These are phyloP conservation scores for Gobio occitaniae DNA, from an alignment of 2,797 vertebrate genomes.

Conservation along the genomic window DNA sequence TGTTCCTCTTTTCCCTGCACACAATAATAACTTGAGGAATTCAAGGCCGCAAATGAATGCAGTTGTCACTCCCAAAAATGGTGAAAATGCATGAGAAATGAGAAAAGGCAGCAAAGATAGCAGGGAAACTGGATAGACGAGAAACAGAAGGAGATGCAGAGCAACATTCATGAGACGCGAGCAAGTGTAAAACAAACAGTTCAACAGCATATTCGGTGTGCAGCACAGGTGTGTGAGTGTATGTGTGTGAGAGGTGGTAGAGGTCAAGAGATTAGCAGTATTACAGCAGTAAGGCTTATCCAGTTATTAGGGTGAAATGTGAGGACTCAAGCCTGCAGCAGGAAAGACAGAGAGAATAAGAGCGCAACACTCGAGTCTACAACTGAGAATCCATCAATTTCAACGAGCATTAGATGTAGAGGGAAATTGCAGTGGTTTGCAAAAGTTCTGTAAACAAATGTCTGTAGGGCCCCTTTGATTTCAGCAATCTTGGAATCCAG, in stretches of 20 bases:
- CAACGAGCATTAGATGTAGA: background rate
- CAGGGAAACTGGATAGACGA: background rate
- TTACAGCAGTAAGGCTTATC: constrained; percentile 68
- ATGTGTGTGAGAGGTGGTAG: constrained; percentile 10
- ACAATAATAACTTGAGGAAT: background rate
- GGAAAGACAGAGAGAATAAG: constrained; percentile 57
- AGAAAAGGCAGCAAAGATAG: constrained; percentile 5
- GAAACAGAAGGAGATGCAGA: background rate
- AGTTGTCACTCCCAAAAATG: background rate
- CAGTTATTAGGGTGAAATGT: constrained; percentile 73
- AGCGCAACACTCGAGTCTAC: background rate
- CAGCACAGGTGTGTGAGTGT: constrained; percentile 8
- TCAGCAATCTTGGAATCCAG: background rate
- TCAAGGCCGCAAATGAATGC: background rate
- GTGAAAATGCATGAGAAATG: background rate
- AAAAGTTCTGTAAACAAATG: background rate
- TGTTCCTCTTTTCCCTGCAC: background rate
- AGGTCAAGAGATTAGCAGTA: constrained; percentile 62
- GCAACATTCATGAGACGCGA: background rate
- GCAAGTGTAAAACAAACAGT: background rate
- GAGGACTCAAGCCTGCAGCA: constrained; percentile 66
- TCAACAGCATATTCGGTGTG: background rate
- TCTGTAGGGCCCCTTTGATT: background rate
- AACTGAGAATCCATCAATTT: background rate
- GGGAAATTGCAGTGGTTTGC: background rate